phyloP scores from a whole-genome alignment of 2,888 invertebrate species.

The Poecilobothrus nobilitatus region DNA sequence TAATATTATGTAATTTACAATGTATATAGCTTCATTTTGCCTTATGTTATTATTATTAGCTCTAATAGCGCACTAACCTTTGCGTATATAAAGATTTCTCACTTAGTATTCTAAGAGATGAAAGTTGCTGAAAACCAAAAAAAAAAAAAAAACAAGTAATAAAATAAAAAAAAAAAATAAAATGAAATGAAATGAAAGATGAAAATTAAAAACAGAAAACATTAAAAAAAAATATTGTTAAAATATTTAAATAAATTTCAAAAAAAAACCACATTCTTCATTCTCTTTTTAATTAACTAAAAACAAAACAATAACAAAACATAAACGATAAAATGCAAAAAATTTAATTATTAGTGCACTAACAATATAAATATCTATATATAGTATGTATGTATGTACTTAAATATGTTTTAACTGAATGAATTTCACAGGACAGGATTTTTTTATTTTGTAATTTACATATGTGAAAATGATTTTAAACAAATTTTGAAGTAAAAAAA shows the following conservation, averaged over 20 bases:
- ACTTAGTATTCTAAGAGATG: slow-evolving; percentile 37
- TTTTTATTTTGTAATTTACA: no score
- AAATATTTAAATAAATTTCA: neutral
- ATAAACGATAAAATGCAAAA: neutral
- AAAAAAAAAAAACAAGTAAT: slow-evolving; percentile 24
- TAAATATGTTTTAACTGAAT: no score
- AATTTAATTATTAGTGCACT: neutral
- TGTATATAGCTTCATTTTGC: neutral
- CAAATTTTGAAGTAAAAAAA: no score
- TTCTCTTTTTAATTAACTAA: neutral
- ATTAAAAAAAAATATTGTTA: slow-evolving; percentile 12
- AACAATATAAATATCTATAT: no score
- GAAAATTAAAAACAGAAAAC: neutral
- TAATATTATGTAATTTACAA: neutral
- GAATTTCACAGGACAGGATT: no score
- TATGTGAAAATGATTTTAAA: no score
- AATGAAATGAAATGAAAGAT: slow-evolving; percentile 13
- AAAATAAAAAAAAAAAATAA: slow-evolving; percentile 22
- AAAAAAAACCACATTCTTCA: neutral
- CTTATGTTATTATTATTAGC: neutral
- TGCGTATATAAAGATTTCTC: slow-evolving; percentile 38
- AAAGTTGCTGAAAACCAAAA: slow-evolving; percentile 45
- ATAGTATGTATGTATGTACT: no score
- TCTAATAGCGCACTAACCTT: slow-evolving; percentile 36
- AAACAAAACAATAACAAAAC: neutral